Percentiles rank a stretch among this genome's conserved stretches.
Conservation (phyloP, 2,888 invertebrate genomes). For the Caenorhabditis afra region DNA sequence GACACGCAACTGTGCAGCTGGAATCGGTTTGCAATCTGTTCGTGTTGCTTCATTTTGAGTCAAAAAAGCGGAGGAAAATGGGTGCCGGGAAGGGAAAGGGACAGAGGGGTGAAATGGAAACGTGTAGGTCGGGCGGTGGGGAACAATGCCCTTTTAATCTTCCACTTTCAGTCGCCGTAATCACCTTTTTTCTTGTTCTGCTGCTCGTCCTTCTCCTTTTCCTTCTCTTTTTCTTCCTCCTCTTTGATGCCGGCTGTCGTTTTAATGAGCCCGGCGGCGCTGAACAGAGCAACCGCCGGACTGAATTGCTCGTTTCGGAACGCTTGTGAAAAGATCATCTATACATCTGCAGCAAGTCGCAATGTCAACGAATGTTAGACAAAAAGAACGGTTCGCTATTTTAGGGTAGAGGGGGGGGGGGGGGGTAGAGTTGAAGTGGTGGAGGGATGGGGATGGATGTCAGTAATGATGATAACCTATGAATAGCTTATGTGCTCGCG, state of each 20-base stretch:
- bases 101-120: slow-evolving; percentile 11
- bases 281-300: slow-evolving; percentile 78
- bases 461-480: slow-evolving; percentile 32
- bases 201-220: slow-evolving; percentile 61
- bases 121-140: slow-evolving; percentile 1
- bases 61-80: neutral
- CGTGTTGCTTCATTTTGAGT: neutral
- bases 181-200: slow-evolving; percentile 53
- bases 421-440: neutral
- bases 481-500: slow-evolving; percentile 11
- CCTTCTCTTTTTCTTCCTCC: slow-evolving; percentile 45
- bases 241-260: slow-evolving; percentile 76
- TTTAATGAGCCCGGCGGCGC: slow-evolving; percentile 76
- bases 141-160: slow-evolving; percentile 38
- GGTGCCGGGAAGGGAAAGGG: too few species aligned
- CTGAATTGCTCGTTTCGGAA: slow-evolving; percentile 78
- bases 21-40: too few species aligned
- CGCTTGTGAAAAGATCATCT: slow-evolving; percentile 79
- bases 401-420: neutral
- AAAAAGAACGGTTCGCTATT: slow-evolving; percentile 28
- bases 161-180: slow-evolving; percentile 31
- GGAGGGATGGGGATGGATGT: neutral
- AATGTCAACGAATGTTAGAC: slow-evolving; percentile 2
- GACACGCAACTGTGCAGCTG: too few species aligned
- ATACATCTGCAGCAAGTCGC: slow-evolving; percentile 23